phyloP scores from a whole-genome alignment of 2,797 vertebrate genomes.

The Paedocypris micromegethes region DNA sequence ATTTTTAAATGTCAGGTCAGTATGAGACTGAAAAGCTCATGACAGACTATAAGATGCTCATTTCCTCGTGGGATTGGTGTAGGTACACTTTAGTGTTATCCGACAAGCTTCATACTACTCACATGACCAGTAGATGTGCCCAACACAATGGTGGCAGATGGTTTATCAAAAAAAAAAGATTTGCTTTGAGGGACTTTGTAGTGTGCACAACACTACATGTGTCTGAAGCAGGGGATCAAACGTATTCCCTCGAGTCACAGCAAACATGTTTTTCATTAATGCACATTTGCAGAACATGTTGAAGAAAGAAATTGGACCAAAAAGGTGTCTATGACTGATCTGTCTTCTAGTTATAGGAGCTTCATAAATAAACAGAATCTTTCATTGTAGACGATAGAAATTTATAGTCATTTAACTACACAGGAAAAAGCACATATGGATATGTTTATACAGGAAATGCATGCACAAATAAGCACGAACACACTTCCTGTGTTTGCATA shows the following conservation, averaged over 20 bases:
- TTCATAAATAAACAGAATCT: too few species aligned
- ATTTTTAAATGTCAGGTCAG: conserved; percentile 44
- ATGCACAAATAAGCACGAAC: too few species aligned
- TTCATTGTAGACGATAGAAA: too few species aligned
- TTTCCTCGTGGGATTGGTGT: conserved; percentile 24
- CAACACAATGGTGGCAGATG: conserved; percentile 27
- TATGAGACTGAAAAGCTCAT: conserved; percentile 18
- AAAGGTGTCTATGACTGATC: conserved; percentile 6
- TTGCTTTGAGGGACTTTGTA: not conserved
- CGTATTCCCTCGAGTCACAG: not conserved
- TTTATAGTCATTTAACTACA: too few species aligned
- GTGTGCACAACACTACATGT: not conserved
- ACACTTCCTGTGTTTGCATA: too few species aligned
- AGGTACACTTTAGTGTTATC: conserved; percentile 22
- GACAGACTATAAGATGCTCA: conserved; percentile 29
- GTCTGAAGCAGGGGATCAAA: not conserved
- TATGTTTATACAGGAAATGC: too few species aligned
- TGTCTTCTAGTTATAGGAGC: too few species aligned
- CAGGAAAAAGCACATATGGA: too few species aligned
- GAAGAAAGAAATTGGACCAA: conserved; percentile 1
- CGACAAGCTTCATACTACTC: not conserved
- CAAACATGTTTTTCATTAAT: conserved; percentile 14
- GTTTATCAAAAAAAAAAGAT: conserved; percentile 13
- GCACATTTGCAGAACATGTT: not conserved
- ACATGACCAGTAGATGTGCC: not conserved